Base-by-base conservation (phyloP, 1,140 invertebrate genomes). In the Pachyrhynchus sulphureomaculatus region DNA sequence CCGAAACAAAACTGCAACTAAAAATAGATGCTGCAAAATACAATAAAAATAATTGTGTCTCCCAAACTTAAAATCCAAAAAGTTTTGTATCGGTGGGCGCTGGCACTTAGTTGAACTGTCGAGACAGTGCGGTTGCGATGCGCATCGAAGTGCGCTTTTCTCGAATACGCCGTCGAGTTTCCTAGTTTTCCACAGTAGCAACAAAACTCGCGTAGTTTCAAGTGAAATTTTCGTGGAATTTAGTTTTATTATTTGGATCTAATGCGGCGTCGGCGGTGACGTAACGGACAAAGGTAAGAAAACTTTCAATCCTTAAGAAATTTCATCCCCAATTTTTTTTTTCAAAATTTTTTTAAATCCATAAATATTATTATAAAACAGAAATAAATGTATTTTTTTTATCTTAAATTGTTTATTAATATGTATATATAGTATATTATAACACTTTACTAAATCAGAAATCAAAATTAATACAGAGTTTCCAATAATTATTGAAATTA, bases 101-200 rank as follows among this genome's bases (percentile, higher is more conserved):
- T 64, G 53, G 48, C 62, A 62, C 60, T 62, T 53, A 59, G 65
- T 67, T 33, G 54, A 53, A 47, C 49, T 37, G 57, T 24, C 26
- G 59, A 37, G 59, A 53, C 59, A 54, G 56, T 49, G 47, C 47
- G 51, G 33, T 15, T 55, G 62, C 65, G 55, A 59, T 52, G 53
- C 47, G 62, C 62, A 44, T 53, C 52, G 51, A 54, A 54, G 23
- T 61, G 59, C 59, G 59, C 59, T 45, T 61, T 45, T 53, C 52
- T 45, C 41, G 34, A 52, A 57, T 44, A 52, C 53, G 54, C 21
- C 62, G 61, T n/a, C 64, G 68, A 67, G 57, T 54, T 68, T 64
- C 62, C 68, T 60, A 68, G 67, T 65, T 68, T 70, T 65, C 68
- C 64, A 62, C 65, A 63, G 66, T 68, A 67, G 53, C 49, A 61